Evolutionary conservation across 2,888 invertebrate genomes (phyloP).

Genomic region (Urechis unicinctus): DNA sequence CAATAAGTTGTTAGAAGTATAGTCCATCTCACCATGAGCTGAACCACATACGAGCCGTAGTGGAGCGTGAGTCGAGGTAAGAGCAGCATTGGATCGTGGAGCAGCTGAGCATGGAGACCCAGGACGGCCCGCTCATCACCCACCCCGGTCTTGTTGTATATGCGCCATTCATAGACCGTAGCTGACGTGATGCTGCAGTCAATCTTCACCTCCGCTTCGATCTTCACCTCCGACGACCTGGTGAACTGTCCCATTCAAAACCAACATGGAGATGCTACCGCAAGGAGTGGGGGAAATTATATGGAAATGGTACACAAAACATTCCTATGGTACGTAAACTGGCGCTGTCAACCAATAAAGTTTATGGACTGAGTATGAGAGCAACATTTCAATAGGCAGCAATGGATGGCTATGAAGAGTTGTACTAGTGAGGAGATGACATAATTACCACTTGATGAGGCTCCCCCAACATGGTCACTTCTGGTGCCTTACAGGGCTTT

Average conservation of each 20-base stretch:
- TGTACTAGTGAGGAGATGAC: no score
- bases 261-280: no score
- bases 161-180: conserved; percentile 30
- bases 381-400: no score
- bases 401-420: no score
- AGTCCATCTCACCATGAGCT: conserved; percentile 36
- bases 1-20: not conserved
- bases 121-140: not conserved
- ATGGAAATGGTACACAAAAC: no score
- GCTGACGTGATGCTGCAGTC: conserved; percentile 29
- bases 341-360: no score
- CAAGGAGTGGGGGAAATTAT: no score
- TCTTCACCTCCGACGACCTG: conserved; percentile 21
- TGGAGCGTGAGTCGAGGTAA: conserved; percentile 28
- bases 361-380: no score
- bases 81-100: conserved; percentile 26
- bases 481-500: no score
- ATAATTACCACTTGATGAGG: no score
- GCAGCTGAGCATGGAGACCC: conserved; percentile 3
- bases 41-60: conserved; percentile 31
- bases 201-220: conserved; percentile 32
- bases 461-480: no score
- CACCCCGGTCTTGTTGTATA: conserved; percentile 14
- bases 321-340: no score
- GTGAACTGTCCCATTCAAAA: conserved; percentile 12